Evolutionary conservation across 2,797 vertebrate species (phyloP), one percentile per base, ranked within the genome.

Genomic region (Pangasius djambal): DNA sequence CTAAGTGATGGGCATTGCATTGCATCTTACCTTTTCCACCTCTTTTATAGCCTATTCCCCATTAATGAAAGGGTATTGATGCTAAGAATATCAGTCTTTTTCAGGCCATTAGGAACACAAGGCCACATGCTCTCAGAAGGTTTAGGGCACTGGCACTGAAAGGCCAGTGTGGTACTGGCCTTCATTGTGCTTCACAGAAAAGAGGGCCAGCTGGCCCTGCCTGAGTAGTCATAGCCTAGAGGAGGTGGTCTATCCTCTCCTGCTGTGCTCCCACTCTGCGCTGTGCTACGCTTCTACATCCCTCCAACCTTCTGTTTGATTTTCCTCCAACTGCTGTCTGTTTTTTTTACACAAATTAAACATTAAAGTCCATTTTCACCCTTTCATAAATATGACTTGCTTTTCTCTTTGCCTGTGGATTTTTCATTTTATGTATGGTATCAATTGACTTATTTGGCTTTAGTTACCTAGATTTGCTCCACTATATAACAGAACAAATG

Each of bases 151-250:
- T 85, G 86, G 77, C 63, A 85, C 13, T 37, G 48, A 86, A 78
- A 86, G 86, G 65, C 59, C 61, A 83, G 85, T 81, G 31, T 89
- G 89, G 55, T 86, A 34, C 59, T 88, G 86, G 85, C 52, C 79
- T 37, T 72, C n/a, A 61, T 70, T 85, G 74, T 85, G 87, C 78
- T 61, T 69, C 61, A 75, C 67, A 83, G 83, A 83, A 74, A 82
- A 79, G 48, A 77, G 31, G 87, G 83, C 89, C 90, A 90, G 90
- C 90, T 90, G 90, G 90, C 88, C 59, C 85, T 89, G 81, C 89
- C 59, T 84, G 81, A 87, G 69, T 50, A 83, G 48, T 83, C 57
- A 67, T 89, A 83, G 83, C 86, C 70, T 84, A 44, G 69, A 87
- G 85, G 86, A 83, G 86, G 59, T 34, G 79, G 57, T 89, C 81